A percentile compares a stretch with the other conserved stretches of the same genome.
Conservation (phyloP, 2,113 vertebrate genomes). For the Pimephales promelas region DNA sequence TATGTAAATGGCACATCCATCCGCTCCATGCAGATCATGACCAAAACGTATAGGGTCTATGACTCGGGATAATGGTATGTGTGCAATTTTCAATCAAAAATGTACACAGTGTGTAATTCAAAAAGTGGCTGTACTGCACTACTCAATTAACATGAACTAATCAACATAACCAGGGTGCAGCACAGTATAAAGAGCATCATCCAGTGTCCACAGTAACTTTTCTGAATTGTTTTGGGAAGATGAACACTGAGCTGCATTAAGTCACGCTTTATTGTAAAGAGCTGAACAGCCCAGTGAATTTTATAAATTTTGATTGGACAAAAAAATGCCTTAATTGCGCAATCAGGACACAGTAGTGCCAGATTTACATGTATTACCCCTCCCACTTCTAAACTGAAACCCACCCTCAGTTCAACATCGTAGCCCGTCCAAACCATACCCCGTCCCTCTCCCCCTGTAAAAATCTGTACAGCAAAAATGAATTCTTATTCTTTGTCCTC, state of each 20-base stretch:
- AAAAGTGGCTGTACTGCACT: neutral
- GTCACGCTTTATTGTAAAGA: neutral
- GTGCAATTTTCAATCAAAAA: neutral
- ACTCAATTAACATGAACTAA: neutral
- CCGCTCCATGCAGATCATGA: conserved; percentile 16
- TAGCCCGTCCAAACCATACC: neutral
- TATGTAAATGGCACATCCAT: conserved; percentile 13
- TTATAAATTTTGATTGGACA: conserved; percentile 17
- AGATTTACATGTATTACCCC: conserved; percentile 39
- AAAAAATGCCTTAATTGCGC: conserved; percentile 21
- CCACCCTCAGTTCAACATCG: neutral
- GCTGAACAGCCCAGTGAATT: neutral
- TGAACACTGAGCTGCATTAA: neutral
- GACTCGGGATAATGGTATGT: neutral
- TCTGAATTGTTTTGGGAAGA: neutral
- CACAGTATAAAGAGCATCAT: neutral
- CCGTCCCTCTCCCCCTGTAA: neutral
- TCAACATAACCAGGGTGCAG: conserved; percentile 18
- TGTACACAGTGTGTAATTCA: conserved; percentile 16
- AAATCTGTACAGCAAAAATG: conserved; percentile 53
- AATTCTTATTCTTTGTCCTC: conserved; percentile 11
- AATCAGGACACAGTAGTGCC: conserved; percentile 27
- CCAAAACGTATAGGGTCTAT: neutral
- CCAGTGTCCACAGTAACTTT: conserved; percentile 38
- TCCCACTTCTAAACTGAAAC: neutral